These are phyloP conservation scores for Montipora foliosa DNA, from an alignment of 64 coral and sea anemone species.

Conservation along the genomic window DNA sequence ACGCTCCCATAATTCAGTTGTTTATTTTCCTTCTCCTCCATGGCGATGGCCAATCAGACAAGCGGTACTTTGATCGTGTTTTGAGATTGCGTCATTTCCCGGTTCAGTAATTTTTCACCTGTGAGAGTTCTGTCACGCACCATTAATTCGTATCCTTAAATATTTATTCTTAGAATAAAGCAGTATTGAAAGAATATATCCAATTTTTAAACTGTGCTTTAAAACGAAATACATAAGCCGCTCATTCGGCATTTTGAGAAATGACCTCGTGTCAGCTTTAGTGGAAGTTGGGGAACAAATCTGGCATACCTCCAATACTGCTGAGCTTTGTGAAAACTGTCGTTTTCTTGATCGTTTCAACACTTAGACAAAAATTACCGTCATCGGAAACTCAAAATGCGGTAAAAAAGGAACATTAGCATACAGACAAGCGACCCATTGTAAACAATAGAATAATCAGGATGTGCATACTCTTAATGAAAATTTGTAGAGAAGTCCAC, in stretches of 20 bases:
- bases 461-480: not conserved
- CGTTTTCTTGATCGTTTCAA: too few species aligned
- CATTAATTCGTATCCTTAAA: not conserved
- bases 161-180: not conserved
- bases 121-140: not conserved
- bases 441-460: not conserved
- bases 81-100: slow-evolving; percentile 16
- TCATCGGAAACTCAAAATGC: too few species aligned
- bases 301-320: too few species aligned
- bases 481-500: not conserved
- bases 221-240: not conserved
- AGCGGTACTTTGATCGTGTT: not conserved
- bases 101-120: not conserved
- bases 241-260: too few species aligned
- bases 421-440: not conserved
- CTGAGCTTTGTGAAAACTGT: too few species aligned
- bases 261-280: too few species aligned
- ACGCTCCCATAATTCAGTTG: slow-evolving; percentile 54
- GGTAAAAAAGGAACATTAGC: not conserved
- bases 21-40: slow-evolving; percentile 74
- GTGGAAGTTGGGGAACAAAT: too few species aligned
- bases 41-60: slow-evolving; percentile 91
- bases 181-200: not conserved
- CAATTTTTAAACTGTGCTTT: not conserved
- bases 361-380: too few species aligned